phyloP scores from a whole-genome alignment of 2,113 vertebrate genomes.

The Ceuthmochares aereus region DNA sequence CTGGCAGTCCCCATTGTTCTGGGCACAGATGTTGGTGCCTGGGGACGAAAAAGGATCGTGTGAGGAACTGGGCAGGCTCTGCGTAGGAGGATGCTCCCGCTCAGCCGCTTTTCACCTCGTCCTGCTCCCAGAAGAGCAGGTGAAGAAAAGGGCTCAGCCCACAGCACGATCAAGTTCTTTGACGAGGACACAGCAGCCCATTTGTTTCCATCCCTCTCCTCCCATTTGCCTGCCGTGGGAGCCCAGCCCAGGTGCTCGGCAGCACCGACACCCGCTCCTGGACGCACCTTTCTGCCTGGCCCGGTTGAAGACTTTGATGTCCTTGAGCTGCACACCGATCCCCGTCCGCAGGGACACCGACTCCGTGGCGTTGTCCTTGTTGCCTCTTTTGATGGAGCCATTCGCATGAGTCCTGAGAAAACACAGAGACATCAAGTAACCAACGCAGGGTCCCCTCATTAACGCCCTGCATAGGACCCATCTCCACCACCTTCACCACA shows the following conservation, averaged over 20 bases:
- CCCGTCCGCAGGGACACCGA: conserved; percentile 91
- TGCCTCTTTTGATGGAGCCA: conserved; percentile 95
- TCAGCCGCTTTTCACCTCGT: fast-evolving
- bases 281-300: conserved; percentile 89
- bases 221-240: fast-evolving
- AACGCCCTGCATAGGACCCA: not conserved
- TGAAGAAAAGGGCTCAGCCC: not conserved
- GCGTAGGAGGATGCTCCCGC: not conserved
- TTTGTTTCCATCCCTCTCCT: not conserved
- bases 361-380: conserved; percentile 94
- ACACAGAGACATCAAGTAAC: not conserved
- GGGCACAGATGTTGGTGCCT: conserved; percentile 94
- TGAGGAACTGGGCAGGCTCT: not conserved
- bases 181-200: fast-evolving
- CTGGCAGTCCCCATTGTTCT: conserved; percentile 90
- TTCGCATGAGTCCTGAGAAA: conserved; percentile 90
- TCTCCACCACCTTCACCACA: not conserved
- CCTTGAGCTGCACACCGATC: conserved; percentile 95
- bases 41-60: not conserved
- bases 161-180: fast-evolving
- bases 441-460: fast-evolving
- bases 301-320: conserved; percentile 97
- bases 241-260: not conserved
- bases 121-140: fast-evolving
- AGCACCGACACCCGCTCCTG: not conserved